These are phyloP conservation scores for Chanos chanos DNA, from an alignment of 2,797 vertebrate genomes.

Conservation along the genomic window DNA sequence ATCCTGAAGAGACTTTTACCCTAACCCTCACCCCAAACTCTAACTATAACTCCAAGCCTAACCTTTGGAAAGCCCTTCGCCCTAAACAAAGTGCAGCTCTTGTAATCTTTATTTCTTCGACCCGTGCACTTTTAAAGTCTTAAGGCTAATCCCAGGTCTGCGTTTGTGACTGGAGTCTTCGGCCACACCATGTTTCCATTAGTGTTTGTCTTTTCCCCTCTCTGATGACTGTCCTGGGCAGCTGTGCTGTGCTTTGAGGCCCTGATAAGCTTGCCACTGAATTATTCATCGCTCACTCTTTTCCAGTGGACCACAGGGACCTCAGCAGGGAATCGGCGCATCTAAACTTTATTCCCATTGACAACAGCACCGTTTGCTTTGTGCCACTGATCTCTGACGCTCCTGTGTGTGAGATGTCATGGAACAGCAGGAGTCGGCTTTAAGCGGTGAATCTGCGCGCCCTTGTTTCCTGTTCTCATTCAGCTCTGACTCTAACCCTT, in stretches of 20 bases:
- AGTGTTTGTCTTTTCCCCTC: neutral
- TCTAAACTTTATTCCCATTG: no score
- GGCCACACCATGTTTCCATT: no score
- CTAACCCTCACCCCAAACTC: no score
- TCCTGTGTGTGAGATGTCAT: neutral
- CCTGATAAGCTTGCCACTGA: neutral
- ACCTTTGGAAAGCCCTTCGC: no score
- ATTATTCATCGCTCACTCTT: conserved; percentile 23
- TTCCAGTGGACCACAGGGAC: neutral
- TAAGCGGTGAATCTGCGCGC: no score
- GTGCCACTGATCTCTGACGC: neutral
- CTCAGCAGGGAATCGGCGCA: neutral
- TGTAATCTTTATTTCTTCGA: neutral
- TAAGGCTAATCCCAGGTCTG: neutral
- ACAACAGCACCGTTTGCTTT: neutral
- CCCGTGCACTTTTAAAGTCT: neutral
- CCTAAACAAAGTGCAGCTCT: no score
- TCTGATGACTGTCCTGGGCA: conserved; percentile 14
- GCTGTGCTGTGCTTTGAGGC: neutral
- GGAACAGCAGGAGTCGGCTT: no score
- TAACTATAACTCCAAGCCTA: no score
- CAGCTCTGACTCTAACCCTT: no score
- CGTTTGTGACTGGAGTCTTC: neutral
- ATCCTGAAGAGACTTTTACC: no score
- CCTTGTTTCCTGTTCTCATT: no score